Percentiles rank a stretch among this genome's conserved stretches.
phyloP scores from a whole-genome alignment of 1,140 invertebrate genomes.

The Formica selysi region DNA sequence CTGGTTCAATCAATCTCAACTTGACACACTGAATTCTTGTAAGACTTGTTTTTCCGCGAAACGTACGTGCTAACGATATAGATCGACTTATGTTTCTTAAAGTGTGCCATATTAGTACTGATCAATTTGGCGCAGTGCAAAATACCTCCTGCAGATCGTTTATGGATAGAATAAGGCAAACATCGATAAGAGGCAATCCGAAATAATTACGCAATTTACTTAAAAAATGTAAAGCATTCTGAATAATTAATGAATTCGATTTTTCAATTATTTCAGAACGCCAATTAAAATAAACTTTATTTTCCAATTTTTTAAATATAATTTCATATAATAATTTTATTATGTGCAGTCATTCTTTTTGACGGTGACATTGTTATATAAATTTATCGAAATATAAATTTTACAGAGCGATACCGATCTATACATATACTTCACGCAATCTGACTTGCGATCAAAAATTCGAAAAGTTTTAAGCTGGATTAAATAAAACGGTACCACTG shows the following conservation, averaged over 20 bases:
- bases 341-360: not conserved
- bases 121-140: constrained; percentile 31
- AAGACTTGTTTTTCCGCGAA: constrained; percentile 64
- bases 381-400: constrained; percentile 44
- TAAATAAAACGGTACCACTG: constrained; percentile 55
- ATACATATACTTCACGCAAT: not conserved
- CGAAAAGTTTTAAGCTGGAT: constrained; percentile 33
- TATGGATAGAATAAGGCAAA: not conserved
- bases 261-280: not conserved
- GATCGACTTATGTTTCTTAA: constrained; percentile 42
- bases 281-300: not conserved
- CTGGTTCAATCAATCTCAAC: constrained; percentile 68
- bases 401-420: not conserved
- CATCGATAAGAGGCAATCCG: not conserved
- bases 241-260: not conserved
- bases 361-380: constrained; percentile 19
- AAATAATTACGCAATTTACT: not conserved
- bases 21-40: constrained; percentile 62
- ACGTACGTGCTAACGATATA: constrained; percentile 70
- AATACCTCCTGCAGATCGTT: constrained; percentile 8
- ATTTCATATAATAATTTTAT: constrained; percentile 2
- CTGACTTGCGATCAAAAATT: constrained; percentile 19
- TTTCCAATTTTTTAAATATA: not conserved
- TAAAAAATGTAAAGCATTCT: not conserved
- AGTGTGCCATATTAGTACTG: constrained; percentile 25